Percentiles rank a stretch among this genome's conserved stretches.
Evolutionary conservation across 37 sponge, comb jelly and placozoan genomes (phyloP).

Genomic region (Chondrilla cf. caribensis): DNA sequence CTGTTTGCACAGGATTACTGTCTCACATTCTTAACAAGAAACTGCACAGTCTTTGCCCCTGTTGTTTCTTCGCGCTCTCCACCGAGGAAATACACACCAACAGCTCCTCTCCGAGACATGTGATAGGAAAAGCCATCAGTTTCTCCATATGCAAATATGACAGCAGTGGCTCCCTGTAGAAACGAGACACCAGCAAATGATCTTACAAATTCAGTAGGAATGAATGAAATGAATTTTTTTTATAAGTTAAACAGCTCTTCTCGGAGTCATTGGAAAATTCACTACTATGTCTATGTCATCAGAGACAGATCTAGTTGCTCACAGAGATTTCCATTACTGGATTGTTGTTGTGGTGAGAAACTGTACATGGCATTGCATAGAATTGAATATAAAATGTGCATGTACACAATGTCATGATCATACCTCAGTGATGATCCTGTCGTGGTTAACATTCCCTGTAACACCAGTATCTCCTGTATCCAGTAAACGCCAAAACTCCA

Average conservation of each 20-base stretch:
- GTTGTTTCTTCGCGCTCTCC: not conserved
- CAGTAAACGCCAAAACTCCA: conserved; percentile 15
- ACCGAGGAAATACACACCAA: not conserved
- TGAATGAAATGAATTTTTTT: too few relatives aligned
- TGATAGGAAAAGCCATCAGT: not conserved
- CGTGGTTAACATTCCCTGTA: too few relatives aligned
- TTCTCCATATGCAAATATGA: conserved; percentile 9
- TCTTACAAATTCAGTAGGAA: too few relatives aligned
- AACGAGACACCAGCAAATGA: not conserved
- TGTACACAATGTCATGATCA: not conserved
- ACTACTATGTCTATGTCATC: too few relatives aligned
- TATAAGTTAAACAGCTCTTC: too few relatives aligned
- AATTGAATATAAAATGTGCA: too few relatives aligned
- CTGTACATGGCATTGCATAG: too few relatives aligned
- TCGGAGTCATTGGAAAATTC: too few relatives aligned
- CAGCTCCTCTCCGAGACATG: not conserved
- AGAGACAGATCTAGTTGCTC: too few relatives aligned
- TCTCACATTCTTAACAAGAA: not conserved
- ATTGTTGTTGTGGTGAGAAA: too few relatives aligned
- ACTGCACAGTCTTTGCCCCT: not conserved
- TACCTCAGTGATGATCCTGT: conserved; percentile 20
- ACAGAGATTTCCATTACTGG: too few relatives aligned
- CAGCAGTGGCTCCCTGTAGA: not conserved
- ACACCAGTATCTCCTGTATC: conserved; percentile 12
- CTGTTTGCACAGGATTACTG: too few relatives aligned